phyloP scores from a whole-genome alignment of 1,140 invertebrate species.

The Sitobion miscanthi region DNA sequence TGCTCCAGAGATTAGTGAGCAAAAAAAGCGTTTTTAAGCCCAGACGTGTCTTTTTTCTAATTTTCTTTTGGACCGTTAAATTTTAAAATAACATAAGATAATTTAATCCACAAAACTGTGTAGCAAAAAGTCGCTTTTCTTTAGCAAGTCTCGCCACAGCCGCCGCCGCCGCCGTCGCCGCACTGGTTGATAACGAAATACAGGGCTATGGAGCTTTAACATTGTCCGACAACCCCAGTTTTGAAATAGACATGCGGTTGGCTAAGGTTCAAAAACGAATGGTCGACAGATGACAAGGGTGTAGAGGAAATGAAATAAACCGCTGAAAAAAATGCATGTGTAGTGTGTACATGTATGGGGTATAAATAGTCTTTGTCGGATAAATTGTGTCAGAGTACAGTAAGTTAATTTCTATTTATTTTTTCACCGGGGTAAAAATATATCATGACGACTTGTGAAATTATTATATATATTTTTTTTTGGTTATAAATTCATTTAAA shows the following conservation, averaged over 20 bases:
- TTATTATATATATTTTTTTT: background rate
- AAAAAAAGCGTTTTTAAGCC: background rate
- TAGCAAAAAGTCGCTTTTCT: background rate
- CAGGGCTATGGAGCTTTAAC: background rate
- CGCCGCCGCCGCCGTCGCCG: too few relatives aligned
- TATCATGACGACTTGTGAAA: background rate
- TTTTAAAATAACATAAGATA: background rate
- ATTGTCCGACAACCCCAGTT: constrained; percentile 17
- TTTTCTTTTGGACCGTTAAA: background rate
- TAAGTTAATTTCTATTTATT: background rate
- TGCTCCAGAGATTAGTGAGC: background rate
- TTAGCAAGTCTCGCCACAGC: background rate
- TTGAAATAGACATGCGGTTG: constrained; percentile 18
- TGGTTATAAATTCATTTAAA: background rate
- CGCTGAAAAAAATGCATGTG: background rate
- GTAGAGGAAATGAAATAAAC: background rate
- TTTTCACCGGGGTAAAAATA: background rate
- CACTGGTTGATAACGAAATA: background rate
- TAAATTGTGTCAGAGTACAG: background rate
- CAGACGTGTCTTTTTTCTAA: background rate
- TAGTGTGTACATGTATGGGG: too few relatives aligned
- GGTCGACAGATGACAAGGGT: constrained; percentile 3
- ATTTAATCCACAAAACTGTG: background rate
- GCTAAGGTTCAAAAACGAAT: constrained; percentile 21
- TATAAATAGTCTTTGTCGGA: background rate